phyloP scores from a whole-genome alignment of 2,113 vertebrate species.

The Dicerorhinus sumatrensis region DNA sequence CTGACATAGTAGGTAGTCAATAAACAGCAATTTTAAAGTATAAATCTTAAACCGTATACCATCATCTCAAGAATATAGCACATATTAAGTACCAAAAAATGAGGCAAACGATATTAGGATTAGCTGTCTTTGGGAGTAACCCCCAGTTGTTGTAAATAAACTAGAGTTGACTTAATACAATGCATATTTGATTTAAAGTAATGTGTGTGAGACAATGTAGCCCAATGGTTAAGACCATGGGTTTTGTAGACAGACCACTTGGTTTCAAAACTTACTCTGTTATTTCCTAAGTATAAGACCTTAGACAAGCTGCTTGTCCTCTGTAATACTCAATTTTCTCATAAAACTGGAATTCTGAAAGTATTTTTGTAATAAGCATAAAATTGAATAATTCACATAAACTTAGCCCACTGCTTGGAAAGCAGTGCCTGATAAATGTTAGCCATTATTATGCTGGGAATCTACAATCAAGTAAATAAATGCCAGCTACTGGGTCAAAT shows the following conservation, averaged over 20 bases:
- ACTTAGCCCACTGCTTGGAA: background rate
- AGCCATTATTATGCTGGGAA: background rate
- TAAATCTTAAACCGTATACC: background rate
- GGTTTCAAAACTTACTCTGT: background rate
- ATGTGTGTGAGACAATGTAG: background rate
- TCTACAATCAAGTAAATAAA: slow-evolving; percentile 22
- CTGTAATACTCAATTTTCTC: background rate
- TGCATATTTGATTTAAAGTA: slow-evolving; percentile 8
- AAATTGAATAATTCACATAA: slow-evolving; percentile 1
- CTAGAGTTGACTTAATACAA: background rate
- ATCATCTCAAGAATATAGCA: background rate
- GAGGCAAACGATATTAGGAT: background rate
- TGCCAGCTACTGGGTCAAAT: background rate
- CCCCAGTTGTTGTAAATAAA: background rate
- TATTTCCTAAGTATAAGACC: background rate
- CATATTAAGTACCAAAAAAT: background rate
- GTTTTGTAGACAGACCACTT: background rate
- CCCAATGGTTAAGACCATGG: background rate
- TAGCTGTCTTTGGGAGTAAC: background rate
- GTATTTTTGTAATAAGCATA: background rate
- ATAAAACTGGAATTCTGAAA: background rate
- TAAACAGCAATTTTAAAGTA: slow-evolving; percentile 15
- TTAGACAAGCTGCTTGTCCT: background rate
- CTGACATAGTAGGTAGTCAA: background rate
- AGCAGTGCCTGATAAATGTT: background rate